A percentile compares a stretch with the other conserved stretches of the same genome.
These are phyloP conservation scores for Sipha maydis DNA, from an alignment of 2,888 invertebrate genomes.

Conservation along the genomic window DNA sequence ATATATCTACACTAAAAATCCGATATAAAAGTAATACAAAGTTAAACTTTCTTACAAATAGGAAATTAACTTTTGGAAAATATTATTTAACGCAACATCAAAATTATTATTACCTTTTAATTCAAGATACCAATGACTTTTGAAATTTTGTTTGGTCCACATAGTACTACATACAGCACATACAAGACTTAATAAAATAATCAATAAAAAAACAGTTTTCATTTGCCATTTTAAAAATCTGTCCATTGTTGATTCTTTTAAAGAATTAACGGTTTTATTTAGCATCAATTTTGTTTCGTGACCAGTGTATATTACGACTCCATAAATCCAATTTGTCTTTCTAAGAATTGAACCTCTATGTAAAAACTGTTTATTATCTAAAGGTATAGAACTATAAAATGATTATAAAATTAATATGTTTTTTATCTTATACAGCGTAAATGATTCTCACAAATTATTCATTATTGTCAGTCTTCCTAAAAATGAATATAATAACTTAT, in stretches of 20 bases:
- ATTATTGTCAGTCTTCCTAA: constrained; percentile 42
- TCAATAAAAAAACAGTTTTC: neutral
- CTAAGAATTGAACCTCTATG: constrained; percentile 58
- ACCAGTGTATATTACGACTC: constrained; percentile 61
- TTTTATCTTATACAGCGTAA: neutral
- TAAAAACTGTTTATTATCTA: constrained; percentile 48
- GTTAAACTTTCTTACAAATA: no score
- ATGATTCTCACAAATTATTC: neutral
- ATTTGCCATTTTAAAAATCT: constrained; percentile 9
- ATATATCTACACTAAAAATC: no score
- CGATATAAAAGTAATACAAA: no score
- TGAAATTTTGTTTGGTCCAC: constrained; percentile 78
- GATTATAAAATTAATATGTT: neutral
- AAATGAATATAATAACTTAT: constrained; percentile 54
- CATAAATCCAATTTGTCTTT: constrained; percentile 61
- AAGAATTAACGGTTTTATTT: constrained; percentile 20
- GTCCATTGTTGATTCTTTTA: constrained; percentile 59
- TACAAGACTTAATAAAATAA: neutral
- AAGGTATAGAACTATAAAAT: constrained; percentile 36
- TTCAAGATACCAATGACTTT: constrained; percentile 86
- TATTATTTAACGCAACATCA: neutral
- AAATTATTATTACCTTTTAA: constrained; percentile 73
- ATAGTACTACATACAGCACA: constrained; percentile 88
- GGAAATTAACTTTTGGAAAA: neutral
- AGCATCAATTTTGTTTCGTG: constrained; percentile 62